phyloP scores from a whole-genome alignment of 2,888 invertebrate genomes.

The Mesochorus sp. region DNA sequence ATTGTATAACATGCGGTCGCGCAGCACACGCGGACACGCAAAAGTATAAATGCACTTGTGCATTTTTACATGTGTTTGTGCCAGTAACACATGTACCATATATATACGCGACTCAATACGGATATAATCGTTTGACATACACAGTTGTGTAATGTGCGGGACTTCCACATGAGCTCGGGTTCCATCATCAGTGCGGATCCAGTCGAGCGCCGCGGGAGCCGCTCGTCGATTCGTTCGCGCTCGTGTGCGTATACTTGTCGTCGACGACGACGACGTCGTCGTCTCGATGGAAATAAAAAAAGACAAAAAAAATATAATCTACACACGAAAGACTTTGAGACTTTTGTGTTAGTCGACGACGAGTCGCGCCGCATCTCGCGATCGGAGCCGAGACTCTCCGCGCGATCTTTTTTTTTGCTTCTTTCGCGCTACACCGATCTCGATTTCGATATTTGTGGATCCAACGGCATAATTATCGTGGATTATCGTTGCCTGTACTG shows the following conservation, averaged over 20 bases:
- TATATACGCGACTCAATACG: constrained; percentile 70
- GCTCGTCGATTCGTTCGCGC: constrained; percentile 48
- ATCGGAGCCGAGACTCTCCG: constrained; percentile 5
- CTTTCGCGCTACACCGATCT: no score
- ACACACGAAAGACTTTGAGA: not conserved
- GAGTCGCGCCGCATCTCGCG: not conserved
- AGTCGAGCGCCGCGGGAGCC: constrained; percentile 68
- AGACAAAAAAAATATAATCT: not conserved
- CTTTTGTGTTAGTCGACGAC: constrained; percentile 9
- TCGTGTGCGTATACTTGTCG: constrained; percentile 29
- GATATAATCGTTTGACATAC: constrained; percentile 74
- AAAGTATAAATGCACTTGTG: constrained; percentile 9
- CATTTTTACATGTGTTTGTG: not conserved
- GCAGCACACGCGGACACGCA: not conserved
- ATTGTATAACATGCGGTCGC: constrained; percentile 51
- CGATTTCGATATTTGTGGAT: no score
- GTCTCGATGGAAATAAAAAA: constrained; percentile 13
- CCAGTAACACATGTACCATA: constrained; percentile 27
- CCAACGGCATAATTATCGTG: no score
- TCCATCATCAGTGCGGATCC: constrained; percentile 67
- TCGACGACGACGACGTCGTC: not conserved
- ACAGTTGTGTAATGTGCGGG: constrained; percentile 70
- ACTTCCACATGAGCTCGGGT: constrained; percentile 58
- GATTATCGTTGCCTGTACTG: no score
- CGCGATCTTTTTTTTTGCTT: not conserved